These are phyloP conservation scores for Drosophila lowei DNA, from an alignment of 1,140 invertebrate genomes.

Conservation along the genomic window DNA sequence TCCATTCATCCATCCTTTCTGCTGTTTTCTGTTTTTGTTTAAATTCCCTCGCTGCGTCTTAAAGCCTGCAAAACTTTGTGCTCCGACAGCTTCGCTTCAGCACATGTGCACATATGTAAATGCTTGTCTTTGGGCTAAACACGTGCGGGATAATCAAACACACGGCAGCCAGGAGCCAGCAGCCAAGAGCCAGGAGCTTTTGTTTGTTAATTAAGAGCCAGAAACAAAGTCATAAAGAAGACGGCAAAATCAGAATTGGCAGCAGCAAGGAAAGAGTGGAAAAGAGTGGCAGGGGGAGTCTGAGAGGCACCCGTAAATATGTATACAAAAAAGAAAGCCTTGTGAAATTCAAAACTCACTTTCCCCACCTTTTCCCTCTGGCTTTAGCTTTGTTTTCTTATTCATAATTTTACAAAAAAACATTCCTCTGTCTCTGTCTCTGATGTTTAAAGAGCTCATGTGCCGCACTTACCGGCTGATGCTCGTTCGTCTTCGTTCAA, in stretches of 20 bases:
- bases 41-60: conserved; percentile 40
- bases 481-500: conserved; percentile 6
- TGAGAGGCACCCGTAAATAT: conserved; percentile 24
- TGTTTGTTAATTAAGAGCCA: conserved; percentile 78
- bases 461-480: not conserved
- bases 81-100: conserved; percentile 8
- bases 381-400: conserved; percentile 12
- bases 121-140: conserved; percentile 38
- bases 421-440: conserved; percentile 10
- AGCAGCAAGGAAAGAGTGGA: conserved; percentile 21
- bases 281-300: conserved; percentile 33
- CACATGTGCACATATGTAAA: conserved; percentile 48
- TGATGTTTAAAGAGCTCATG: conserved; percentile 1
- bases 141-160: conserved; percentile 64
- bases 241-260: conserved; percentile 43
- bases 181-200: conserved; percentile 29
- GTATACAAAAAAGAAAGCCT: conserved; percentile 4
- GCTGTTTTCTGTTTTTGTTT: not conserved
- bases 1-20: too few species aligned
- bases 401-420: conserved; percentile 26
- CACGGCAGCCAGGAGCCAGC: conserved; percentile 15
- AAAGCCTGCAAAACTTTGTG: not conserved
- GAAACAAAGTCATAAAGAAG: conserved; percentile 77
- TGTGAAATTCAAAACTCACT: conserved; percentile 12
- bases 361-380: not conserved